Evolutionary conservation across 2,888 invertebrate species (phyloP).

Genomic region (Neoascia interrupta): DNA sequence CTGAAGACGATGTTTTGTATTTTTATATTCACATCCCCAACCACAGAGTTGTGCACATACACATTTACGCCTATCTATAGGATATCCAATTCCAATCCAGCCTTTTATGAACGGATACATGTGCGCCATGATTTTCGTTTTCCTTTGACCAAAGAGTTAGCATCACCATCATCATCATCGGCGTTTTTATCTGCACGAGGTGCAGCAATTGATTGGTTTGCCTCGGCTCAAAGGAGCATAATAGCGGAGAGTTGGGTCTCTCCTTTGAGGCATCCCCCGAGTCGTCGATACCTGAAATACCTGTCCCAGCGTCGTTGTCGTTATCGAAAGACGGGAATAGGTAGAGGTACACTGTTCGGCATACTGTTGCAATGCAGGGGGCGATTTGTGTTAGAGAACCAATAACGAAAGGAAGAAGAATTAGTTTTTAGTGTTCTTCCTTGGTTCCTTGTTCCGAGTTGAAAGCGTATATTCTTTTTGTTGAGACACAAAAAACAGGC

Average conservation of each 20-base stretch:
- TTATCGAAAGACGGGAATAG: conserved; percentile 20
- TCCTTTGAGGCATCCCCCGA: conserved; percentile 3
- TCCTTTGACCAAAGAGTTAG: conserved; percentile 49
- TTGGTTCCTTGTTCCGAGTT: not conserved
- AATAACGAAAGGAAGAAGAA: conserved; percentile 14
- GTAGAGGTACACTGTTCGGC: conserved; percentile 9
- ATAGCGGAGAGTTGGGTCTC: conserved; percentile 3
- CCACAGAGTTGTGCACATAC: too few species aligned
- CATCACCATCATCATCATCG: too few species aligned
- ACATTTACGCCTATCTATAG: too few species aligned
- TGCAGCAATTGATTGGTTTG: conserved; percentile 57
- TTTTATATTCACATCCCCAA: too few species aligned
- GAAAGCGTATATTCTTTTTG: too few species aligned
- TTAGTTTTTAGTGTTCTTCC: conserved; percentile 37
- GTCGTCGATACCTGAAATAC: conserved; percentile 60
- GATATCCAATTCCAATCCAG: too few species aligned
- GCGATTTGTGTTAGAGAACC: conserved; percentile 12
- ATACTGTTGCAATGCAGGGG: conserved; percentile 27
- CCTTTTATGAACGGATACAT: too few species aligned
- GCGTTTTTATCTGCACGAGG: conserved; percentile 25
- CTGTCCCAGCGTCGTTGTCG: conserved; percentile 47
- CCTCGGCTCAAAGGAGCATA: not conserved
- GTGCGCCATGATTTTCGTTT: conserved; percentile 55
- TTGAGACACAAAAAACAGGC: too few species aligned
- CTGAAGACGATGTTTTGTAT: too few species aligned